Evolutionary conservation across 2,797 vertebrate species (phyloP).

Genomic region (Protosalanx chinensis): DNA sequence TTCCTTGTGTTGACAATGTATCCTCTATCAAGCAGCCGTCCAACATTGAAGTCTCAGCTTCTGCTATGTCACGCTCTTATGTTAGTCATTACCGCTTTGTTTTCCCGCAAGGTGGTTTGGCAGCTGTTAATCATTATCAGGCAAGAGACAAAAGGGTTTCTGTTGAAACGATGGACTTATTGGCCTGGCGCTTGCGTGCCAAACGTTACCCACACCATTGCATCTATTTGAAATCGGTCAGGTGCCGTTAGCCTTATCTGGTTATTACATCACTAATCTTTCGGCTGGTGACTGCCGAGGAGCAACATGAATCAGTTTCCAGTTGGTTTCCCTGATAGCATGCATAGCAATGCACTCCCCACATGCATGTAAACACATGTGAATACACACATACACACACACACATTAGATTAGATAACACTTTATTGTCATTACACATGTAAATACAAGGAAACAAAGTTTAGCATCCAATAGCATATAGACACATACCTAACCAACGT

Average conservation of each 20-base stretch:
- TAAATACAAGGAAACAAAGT: too few species aligned
- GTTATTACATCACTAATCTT: slow-evolving; percentile 33
- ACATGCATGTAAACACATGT: background rate
- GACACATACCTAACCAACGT: too few species aligned
- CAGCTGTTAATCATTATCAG: background rate
- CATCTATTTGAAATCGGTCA: slow-evolving; percentile 8
- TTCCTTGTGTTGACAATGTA: background rate
- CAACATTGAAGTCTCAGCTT: background rate
- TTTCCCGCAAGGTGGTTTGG: slow-evolving; percentile 8
- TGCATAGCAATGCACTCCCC: slow-evolving; percentile 43
- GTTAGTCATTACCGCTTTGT: slow-evolving; percentile 6
- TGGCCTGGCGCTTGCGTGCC: background rate
- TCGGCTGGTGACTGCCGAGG: background rate
- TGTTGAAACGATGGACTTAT: background rate
- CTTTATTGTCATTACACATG: too few species aligned
- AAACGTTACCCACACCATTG: background rate
- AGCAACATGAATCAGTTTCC: slow-evolving; percentile 36
- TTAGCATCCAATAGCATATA: too few species aligned
- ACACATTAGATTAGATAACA: too few species aligned
- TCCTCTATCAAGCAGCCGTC: background rate
- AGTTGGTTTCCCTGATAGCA: slow-evolving; percentile 53
- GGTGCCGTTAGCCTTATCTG: slow-evolving; percentile 15
- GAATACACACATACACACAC: too few species aligned
- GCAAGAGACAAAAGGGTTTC: background rate
- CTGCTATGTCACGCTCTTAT: background rate